Conservation (phyloP, 2,888 invertebrate genomes). For the Dendrolimus houi region DNA sequence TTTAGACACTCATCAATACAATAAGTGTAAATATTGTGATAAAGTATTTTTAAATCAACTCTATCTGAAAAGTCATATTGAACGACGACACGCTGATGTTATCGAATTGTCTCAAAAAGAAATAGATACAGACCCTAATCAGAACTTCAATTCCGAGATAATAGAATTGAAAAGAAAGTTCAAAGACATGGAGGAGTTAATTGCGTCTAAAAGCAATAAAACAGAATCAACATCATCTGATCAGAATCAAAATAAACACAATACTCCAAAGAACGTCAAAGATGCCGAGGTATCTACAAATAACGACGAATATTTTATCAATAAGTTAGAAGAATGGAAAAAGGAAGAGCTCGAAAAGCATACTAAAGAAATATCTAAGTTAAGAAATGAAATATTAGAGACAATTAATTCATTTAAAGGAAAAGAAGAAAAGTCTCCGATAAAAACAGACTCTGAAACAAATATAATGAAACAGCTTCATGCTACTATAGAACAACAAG, state of each 20-base stretch:
- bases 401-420: conserved; percentile 49
- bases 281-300: conserved; percentile 50
- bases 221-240: not conserved
- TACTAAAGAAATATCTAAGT: conserved; percentile 63
- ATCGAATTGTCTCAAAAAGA: conserved; percentile 48
- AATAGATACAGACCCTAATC: conserved; percentile 56
- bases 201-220: conserved; percentile 12
- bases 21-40: conserved; percentile 80
- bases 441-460: conserved; percentile 26
- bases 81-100: conserved; percentile 71
- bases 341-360: conserved; percentile 71
- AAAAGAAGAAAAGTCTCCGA: conserved; percentile 25
- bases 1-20: conserved; percentile 50
- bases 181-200: conserved; percentile 56
- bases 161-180: conserved; percentile 64
- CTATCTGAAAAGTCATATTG: conserved; percentile 78
- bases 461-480: conserved; percentile 53
- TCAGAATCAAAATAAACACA: conserved; percentile 7
- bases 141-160: conserved; percentile 70
- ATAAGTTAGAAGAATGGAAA: conserved; percentile 70
- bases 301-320: conserved; percentile 41
- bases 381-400: conserved; percentile 55
- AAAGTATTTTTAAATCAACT: conserved; percentile 81
- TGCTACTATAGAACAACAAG: conserved; percentile 66
- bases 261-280: conserved; percentile 29